Conservation (phyloP, 2,888 invertebrate species). For the Aleiodes alternator region DNA sequence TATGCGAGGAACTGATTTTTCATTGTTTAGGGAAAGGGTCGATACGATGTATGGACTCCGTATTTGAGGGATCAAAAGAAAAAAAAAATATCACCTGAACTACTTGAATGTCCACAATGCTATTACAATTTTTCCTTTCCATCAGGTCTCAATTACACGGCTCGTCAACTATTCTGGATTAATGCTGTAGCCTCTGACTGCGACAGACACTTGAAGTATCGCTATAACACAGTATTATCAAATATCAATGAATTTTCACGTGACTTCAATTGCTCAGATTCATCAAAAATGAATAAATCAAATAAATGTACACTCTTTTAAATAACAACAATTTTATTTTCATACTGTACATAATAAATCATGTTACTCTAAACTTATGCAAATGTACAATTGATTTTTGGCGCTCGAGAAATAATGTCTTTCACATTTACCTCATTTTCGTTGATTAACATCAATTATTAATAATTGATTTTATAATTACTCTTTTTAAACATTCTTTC, state of each 20-base stretch:
- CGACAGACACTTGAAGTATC: slow-evolving; percentile 47
- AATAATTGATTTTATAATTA: not conserved
- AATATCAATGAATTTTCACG: slow-evolving; percentile 49
- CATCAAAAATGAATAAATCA: slow-evolving; percentile 49
- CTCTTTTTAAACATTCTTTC: slow-evolving; percentile 22
- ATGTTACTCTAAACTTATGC: slow-evolving; percentile 37
- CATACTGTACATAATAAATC: slow-evolving; percentile 53
- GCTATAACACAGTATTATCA: slow-evolving; percentile 53
- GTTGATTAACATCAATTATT: slow-evolving; percentile 37
- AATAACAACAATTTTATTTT: slow-evolving; percentile 56
- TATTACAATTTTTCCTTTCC: slow-evolving; percentile 1
- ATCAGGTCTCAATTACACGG: slow-evolving; percentile 50
- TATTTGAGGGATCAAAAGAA: no score
- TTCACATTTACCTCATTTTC: slow-evolving; percentile 15
- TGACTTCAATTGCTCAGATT: slow-evolving; percentile 50
- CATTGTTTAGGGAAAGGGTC: no score
- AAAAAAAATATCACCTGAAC: no score
- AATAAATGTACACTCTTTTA: slow-evolving; percentile 50
- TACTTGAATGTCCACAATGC: no score
- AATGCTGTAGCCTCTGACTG: slow-evolving; percentile 50
- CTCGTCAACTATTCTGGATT: slow-evolving; percentile 55
- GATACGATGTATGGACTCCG: no score
- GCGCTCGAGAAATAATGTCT: slow-evolving; percentile 6
- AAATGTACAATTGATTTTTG: slow-evolving; percentile 10
- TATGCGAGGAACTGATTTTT: no score